phyloP scores from a whole-genome alignment of 2,113 vertebrate species.

The Zeus faber region DNA sequence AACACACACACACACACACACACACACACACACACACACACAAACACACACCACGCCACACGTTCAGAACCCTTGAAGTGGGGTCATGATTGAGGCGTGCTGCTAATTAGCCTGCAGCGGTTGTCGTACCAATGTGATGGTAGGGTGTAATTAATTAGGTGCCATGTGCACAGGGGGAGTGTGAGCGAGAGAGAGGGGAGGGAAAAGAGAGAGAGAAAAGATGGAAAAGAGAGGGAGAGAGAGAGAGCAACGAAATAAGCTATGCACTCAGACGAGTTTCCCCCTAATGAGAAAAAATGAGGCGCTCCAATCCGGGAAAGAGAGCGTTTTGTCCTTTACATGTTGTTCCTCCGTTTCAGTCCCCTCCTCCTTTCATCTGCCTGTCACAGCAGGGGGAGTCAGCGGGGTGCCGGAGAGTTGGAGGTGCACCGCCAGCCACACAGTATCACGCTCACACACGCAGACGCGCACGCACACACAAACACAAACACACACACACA shows the following conservation, averaged over 20 bases:
- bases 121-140: conserved; percentile 67
- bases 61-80: conserved; percentile 55
- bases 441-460: conserved; percentile 11
- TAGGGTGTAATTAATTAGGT: conserved; percentile 74
- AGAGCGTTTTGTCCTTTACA: conserved; percentile 69
- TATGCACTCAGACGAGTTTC: conserved; percentile 66
- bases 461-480: not conserved
- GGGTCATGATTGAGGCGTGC: conserved; percentile 66
- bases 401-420: conserved; percentile 49
- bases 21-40: conserved; percentile 25
- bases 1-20: not conserved
- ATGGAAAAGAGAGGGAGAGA: conserved; percentile 4
- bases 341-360: conserved; percentile 60
- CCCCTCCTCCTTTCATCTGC: conserved; percentile 65
- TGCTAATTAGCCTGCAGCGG: conserved; percentile 70
- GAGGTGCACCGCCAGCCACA: conserved; percentile 41
- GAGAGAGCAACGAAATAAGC: not conserved
- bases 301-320: conserved; percentile 63
- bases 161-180: conserved; percentile 60
- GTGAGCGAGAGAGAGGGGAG: conserved; percentile 45
- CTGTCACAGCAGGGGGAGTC: conserved; percentile 55
- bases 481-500: not conserved
- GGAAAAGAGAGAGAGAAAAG: conserved; percentile 47
- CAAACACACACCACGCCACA: conserved; percentile 5
- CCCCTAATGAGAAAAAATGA: conserved; percentile 72